These are phyloP conservation scores for Heliconius melpomene DNA, from an alignment of 1,140 invertebrate species.

Conservation along the genomic window DNA sequence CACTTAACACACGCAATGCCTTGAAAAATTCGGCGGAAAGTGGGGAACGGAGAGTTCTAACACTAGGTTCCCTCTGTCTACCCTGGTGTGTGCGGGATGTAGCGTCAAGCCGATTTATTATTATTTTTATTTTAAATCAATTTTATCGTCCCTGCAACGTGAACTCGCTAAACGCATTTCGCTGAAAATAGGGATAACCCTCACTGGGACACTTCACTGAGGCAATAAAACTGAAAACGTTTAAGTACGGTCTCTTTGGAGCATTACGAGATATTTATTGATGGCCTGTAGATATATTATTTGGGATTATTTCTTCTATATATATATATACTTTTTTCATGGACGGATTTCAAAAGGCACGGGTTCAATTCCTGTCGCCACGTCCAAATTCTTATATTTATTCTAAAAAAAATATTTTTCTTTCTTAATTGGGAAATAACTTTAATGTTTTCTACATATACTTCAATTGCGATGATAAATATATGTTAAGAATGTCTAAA, in stretches of 20 bases:
- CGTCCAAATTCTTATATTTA: too few species aligned
- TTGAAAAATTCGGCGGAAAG: too few species aligned
- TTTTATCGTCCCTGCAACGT: constrained; percentile 57
- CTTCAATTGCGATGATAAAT: not conserved
- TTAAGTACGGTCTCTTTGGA: constrained; percentile 26
- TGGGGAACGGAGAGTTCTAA: too few species aligned
- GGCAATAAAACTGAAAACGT: constrained; percentile 37
- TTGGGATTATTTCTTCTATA: not conserved
- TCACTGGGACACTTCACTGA: constrained; percentile 31
- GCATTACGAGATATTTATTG: constrained; percentile 22
- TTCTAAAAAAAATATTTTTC: too few species aligned
- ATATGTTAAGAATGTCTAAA: too few species aligned
- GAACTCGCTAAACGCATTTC: constrained; percentile 45
- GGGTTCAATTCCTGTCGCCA: too few species aligned
- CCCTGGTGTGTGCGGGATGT: too few species aligned
- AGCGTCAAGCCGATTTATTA: too few species aligned
- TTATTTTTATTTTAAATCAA: constrained; percentile 13
- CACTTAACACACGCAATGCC: too few species aligned
- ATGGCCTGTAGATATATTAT: constrained; percentile 22
- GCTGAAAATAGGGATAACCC: constrained; percentile 50
- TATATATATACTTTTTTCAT: not conserved
- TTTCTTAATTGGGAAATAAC: too few species aligned
- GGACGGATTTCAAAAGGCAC: too few species aligned
- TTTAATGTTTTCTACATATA: not conserved
- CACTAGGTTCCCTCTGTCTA: too few species aligned